Base-by-base conservation (phyloP, 2,113 vertebrate species). In the Dinomys branickii region DNA sequence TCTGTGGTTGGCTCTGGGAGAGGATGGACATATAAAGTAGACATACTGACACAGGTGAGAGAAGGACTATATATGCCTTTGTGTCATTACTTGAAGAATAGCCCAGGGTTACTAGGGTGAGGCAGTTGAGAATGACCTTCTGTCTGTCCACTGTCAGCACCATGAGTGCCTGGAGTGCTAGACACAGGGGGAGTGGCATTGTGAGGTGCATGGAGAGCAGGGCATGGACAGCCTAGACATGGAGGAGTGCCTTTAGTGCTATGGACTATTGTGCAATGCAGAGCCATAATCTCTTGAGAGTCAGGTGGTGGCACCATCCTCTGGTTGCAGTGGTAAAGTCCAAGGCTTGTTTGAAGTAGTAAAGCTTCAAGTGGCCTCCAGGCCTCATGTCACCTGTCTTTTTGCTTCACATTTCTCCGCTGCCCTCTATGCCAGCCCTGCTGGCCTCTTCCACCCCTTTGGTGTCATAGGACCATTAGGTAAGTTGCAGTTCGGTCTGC, bases 171-270 rank as follows among this genome's bases (percentile, higher is more conserved):
- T 16, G 44, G 22, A 9, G n/a, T 10, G n/a, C 33, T 14, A 22
- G 69, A 7, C 9, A 0, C 54, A 4, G 13, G 7, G 20, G 22
- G 52, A 47, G 47, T 0, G 47, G 12, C 11, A 1, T 14, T 13
- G 3, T 10, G 12, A 26, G 56, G 30, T 0, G 0, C 33, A 1
- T 12, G 73, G 4, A 77, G 24, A 44, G 73, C 7, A 30, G 71
- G 13, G 3, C 35, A 1, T 24, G 38, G 52, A 33, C 16, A 59
- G 28, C 59, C 54, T 24, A 14, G 82, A 28, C 11, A 7, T 26
- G 33, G 20, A 90, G 54, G 44, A 90, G 54, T 26, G 24, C 33
- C 12, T 69, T 20, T 58, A 35, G 11, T 20, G 14, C 33, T 2
- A 7, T 17, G 16, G 26, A 7, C 75, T 8, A 1, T 52, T 69